These are phyloP conservation scores for Gobius niger DNA, from an alignment of 2,113 vertebrate genomes.

Conservation along the genomic window DNA sequence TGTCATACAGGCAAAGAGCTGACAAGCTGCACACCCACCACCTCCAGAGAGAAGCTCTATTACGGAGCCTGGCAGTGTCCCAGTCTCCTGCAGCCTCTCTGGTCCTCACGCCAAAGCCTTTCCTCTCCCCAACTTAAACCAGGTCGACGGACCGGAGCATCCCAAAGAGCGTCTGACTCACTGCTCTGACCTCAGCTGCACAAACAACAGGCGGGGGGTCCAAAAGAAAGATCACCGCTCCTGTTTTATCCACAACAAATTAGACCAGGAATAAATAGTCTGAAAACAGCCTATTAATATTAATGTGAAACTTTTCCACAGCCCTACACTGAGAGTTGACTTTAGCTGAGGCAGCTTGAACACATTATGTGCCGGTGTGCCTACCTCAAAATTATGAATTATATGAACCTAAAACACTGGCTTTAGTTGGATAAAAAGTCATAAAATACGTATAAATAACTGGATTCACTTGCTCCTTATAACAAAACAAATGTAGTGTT, in stretches of 20 bases:
- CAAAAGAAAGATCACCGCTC: slow-evolving; percentile 23
- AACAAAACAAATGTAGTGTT: too few species aligned
- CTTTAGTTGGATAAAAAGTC: not conserved
- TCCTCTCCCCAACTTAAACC: slow-evolving; percentile 41
- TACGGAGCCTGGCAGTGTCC: slow-evolving; percentile 54
- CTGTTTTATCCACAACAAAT: slow-evolving; percentile 35
- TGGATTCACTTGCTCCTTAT: not conserved
- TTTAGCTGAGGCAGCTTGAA: not conserved
- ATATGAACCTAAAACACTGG: not conserved
- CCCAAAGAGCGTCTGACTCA: slow-evolving; percentile 59
- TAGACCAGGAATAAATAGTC: slow-evolving; percentile 16
- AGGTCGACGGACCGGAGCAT: slow-evolving; percentile 46
- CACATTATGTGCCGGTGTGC: not conserved
- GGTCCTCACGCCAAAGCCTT: slow-evolving; percentile 49
- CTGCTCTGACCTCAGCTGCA: slow-evolving; percentile 48
- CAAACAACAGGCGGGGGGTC: slow-evolving; percentile 45
- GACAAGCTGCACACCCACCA: slow-evolving; percentile 53
- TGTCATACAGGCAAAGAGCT: slow-evolving; percentile 44
- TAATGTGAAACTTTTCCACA: not conserved
- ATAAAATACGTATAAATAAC: not conserved
- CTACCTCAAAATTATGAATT: not conserved
- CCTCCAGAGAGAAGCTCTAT: slow-evolving; percentile 54
- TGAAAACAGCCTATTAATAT: not conserved
- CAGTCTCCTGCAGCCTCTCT: slow-evolving; percentile 40
- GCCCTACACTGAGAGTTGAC: not conserved